phyloP scores from a whole-genome alignment of 1,140 invertebrate genomes.

The Colletes gigas region DNA sequence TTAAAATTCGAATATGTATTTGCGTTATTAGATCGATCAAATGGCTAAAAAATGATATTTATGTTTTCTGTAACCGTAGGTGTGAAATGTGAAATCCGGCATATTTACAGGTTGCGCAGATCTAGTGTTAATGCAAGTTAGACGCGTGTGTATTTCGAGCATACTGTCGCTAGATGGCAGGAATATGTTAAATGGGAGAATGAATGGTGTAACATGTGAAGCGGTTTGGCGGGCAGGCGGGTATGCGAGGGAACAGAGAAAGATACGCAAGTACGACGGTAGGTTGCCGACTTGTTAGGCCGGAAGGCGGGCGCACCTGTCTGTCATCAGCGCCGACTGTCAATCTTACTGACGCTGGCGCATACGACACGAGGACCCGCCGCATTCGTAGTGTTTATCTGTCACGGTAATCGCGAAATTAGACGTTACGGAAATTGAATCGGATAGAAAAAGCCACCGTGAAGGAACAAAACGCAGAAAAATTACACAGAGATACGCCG shows the following conservation, averaged over 20 bases:
- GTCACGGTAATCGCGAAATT: conserved; percentile 43
- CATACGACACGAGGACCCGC: conserved; percentile 50
- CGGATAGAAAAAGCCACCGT: neutral
- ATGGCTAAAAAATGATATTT: no score
- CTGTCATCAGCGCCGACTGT: conserved; percentile 67
- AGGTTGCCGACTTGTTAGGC: conserved; percentile 51
- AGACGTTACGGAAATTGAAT: conserved; percentile 13
- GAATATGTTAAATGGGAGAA: conserved; percentile 16
- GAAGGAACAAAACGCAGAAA: conserved; percentile 17
- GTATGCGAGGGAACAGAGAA: conserved; percentile 21
- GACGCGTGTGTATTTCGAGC: neutral
- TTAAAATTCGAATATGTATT: no score
- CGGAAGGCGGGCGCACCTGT: conserved; percentile 67
- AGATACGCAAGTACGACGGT: conserved; percentile 45
- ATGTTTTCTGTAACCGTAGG: no score
- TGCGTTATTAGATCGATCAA: no score
- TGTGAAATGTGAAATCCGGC: no score
- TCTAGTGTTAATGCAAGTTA: no score
- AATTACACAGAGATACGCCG: conserved; percentile 31
- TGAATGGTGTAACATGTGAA: conserved; percentile 10
- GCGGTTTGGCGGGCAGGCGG: conserved; percentile 18
- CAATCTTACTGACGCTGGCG: conserved; percentile 66
- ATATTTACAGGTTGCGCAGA: no score
- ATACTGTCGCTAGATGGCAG: conserved; percentile 28
- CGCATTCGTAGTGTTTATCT: conserved; percentile 61